Conservation (phyloP, 2,888 invertebrate genomes). For the Andrena bucephala region DNA sequence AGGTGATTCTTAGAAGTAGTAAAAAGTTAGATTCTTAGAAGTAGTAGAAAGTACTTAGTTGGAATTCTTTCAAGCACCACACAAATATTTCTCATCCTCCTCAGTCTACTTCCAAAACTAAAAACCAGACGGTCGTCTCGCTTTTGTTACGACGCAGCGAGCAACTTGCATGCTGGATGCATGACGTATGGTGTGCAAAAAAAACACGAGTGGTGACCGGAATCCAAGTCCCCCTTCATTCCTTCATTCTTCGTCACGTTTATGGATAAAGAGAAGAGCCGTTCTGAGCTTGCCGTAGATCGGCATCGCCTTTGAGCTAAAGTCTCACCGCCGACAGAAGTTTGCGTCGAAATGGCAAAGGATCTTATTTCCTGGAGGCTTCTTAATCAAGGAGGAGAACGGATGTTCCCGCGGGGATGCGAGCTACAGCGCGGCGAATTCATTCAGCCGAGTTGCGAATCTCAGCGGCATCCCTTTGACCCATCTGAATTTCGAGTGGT, state of each 20-base stretch:
- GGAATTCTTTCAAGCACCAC: no score
- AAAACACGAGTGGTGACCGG: neutral
- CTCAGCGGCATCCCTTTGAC: neutral
- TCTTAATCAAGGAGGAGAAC: constrained; percentile 15
- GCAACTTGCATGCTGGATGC: neutral
- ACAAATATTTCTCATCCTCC: no score
- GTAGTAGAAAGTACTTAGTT: no score
- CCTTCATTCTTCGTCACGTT: constrained; percentile 13
- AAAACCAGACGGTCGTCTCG: no score
- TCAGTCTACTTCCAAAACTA: no score
- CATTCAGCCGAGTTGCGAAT: neutral
- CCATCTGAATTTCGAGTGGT: constrained; percentile 11
- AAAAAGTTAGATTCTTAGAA: no score
- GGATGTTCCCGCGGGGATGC: neutral
- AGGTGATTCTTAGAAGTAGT: no score
- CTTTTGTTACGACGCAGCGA: no score
- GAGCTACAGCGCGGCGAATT: neutral
- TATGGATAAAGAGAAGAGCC: constrained; percentile 28
- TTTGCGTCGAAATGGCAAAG: constrained; percentile 6
- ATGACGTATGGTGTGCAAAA: neutral
- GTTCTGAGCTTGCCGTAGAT: constrained; percentile 11
- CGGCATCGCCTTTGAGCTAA: constrained; percentile 25
- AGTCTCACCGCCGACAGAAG: constrained; percentile 27
- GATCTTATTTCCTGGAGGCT: constrained; percentile 32
- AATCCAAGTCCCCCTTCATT: constrained; percentile 21